phyloP scores from a whole-genome alignment of 2,113 vertebrate genomes.

The Cottus gobio region DNA sequence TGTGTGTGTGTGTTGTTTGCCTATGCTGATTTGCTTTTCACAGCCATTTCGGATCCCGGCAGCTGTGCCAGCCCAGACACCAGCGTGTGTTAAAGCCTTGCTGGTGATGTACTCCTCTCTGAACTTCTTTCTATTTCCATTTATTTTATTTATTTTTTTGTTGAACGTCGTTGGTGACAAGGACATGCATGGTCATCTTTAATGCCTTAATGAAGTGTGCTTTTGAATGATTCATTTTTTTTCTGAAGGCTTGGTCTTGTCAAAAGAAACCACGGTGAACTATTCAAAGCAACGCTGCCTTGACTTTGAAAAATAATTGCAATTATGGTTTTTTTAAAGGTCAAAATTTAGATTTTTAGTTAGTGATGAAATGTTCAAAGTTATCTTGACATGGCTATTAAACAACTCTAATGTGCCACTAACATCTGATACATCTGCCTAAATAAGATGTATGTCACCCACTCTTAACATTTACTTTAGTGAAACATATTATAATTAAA shows the following conservation, averaged over 20 bases:
- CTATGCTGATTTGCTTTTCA: constrained; percentile 51
- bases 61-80: constrained; percentile 19
- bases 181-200: background rate
- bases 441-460: background rate
- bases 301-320: background rate
- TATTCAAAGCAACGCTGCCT: background rate
- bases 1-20: constrained; percentile 22
- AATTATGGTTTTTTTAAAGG: constrained; percentile 23
- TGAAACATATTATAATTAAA: background rate
- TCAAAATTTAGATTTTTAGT: constrained; percentile 6
- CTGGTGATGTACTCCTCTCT: background rate
- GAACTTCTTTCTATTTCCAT: background rate
- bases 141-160: background rate
- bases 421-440: background rate
- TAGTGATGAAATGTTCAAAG: background rate
- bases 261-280: background rate
- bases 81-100: background rate
- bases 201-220: constrained; percentile 16
- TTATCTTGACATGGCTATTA: background rate
- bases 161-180: background rate
- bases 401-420: background rate
- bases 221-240: constrained; percentile 1
- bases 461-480: background rate
- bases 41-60: constrained; percentile 21
- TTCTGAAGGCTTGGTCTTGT: background rate